Base-by-base conservation (phyloP, 2,888 invertebrate species). In the Nomada ruficornis region DNA sequence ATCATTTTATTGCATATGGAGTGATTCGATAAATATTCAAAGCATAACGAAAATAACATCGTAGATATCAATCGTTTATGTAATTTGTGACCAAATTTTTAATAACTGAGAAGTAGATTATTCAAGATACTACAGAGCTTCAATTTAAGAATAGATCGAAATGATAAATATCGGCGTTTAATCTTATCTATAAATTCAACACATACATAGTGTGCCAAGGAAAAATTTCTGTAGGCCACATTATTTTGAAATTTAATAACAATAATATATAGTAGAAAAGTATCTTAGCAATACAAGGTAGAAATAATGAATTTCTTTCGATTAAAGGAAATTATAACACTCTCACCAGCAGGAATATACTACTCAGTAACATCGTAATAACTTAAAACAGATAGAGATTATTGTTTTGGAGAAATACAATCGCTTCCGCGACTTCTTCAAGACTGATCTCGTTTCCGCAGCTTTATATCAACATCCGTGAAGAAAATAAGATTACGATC, bases 391-490 rank as follows among this genome's bases (percentile, higher is more conserved):
- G 36, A 36, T 36, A 36, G 36, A 7, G 44, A 20, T 59, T 11
- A 20, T 64, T 67, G 26, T 63, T 63, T 64, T 26, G 54, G 20
- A 23, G 55, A 55, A 74, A 47, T 47, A 47, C 59, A 52, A n/a
- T 52, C 29, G n/a, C 59, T 64, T 63, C 54, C 63, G 71, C 54
- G 44, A 44, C 63, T 73, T 77, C 71, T 64, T 52, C 44, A 55
- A n/a, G 54, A 83, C 71, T 75, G 63, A 82, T 74, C 55, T 72
- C 47, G 5, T 54, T 20, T 15, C n/a, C 50, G 9, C 52, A 44
- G 18, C 67, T 77, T 82, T 83, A 74, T 82, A 82, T 81, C 82
- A 67, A 77, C 36, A 73, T 70, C 55, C 20, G 63, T 70, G 36
- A 68, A 52, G 44, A 44, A 71, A 77, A 44, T 47, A 18, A 77